Conservation (phyloP, 2,113 vertebrate species). For the Notarius lentiginosus region DNA sequence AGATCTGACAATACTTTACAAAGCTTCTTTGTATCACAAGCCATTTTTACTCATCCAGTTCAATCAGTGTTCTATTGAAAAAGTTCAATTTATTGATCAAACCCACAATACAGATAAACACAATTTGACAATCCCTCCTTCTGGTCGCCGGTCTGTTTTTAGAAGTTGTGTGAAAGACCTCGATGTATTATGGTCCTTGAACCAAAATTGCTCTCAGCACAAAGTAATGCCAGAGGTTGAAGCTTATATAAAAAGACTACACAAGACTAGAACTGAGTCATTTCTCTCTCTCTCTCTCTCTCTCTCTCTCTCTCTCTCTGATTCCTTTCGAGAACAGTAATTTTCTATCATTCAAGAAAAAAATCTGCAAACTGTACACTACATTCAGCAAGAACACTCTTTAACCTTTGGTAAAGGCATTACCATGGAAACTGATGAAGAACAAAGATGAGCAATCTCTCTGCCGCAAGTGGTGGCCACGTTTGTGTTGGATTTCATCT, state of each 20-base stretch:
- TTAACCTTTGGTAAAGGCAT: constrained; percentile 30
- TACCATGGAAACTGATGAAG: constrained; percentile 44
- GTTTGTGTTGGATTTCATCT: constrained; percentile 14
- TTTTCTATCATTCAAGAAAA: constrained; percentile 35
- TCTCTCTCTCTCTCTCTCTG: not conserved
- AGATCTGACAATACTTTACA: too few relatives aligned
- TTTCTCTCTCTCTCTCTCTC: not conserved
- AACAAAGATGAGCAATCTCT: not conserved
- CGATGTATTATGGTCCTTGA: not conserved
- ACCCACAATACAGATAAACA: too few relatives aligned
- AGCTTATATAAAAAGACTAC: not conserved
- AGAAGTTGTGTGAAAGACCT: too few relatives aligned
- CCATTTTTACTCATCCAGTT: too few relatives aligned
- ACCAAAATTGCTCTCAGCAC: not conserved
- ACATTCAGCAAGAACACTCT: not conserved
- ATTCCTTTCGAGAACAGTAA: constrained; percentile 5
- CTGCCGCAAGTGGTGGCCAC: not conserved
- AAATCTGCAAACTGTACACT: constrained; percentile 4
- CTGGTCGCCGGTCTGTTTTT: too few relatives aligned
- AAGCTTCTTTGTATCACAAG: too few relatives aligned
- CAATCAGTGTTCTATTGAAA: too few relatives aligned
- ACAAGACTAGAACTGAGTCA: constrained; percentile 5
- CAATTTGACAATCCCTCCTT: too few relatives aligned
- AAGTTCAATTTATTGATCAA: too few relatives aligned
- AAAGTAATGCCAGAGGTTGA: not conserved